Percentiles rank a stretch among this genome's conserved stretches.
These are phyloP conservation scores for Barnardius zonarius DNA, from an alignment of 2,113 vertebrate species.

Conservation along the genomic window DNA sequence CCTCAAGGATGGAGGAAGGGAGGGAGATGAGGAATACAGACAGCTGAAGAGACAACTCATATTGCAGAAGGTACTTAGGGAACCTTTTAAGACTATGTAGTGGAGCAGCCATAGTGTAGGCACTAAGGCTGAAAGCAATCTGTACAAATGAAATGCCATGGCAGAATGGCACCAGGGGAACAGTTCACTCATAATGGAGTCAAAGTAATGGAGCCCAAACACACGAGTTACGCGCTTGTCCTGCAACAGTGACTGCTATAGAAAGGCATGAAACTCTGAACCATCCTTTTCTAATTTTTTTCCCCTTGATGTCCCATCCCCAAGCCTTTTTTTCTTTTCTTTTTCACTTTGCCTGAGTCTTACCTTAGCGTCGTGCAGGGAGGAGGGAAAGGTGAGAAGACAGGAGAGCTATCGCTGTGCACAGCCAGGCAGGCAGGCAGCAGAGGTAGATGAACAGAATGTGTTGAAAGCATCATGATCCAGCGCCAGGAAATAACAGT, in stretches of 20 bases:
- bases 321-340: neutral
- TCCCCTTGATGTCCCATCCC: neutral
- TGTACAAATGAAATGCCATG: neutral
- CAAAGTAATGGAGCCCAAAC: neutral
- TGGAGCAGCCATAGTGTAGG: neutral
- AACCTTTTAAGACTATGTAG: neutral
- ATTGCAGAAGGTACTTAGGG: neutral
- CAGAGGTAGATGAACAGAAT: slow-evolving; percentile 59
- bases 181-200: neutral
- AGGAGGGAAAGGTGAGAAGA: slow-evolving; percentile 46
- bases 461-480: slow-evolving; percentile 62
- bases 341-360: neutral
- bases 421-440: slow-evolving; percentile 62
- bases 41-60: neutral
- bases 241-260: neutral
- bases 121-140: neutral
- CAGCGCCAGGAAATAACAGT: slow-evolving; percentile 65
- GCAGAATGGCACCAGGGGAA: neutral
- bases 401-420: slow-evolving; percentile 41
- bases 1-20: neutral
- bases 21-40: neutral
- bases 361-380: slow-evolving; percentile 34
- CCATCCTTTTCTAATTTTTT: neutral
- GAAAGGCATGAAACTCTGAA: rapidly evolving
- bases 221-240: neutral